These are phyloP conservation scores for Neomonachus schauinslandi DNA, from an alignment of 2,113 vertebrate species.

Conservation along the genomic window DNA sequence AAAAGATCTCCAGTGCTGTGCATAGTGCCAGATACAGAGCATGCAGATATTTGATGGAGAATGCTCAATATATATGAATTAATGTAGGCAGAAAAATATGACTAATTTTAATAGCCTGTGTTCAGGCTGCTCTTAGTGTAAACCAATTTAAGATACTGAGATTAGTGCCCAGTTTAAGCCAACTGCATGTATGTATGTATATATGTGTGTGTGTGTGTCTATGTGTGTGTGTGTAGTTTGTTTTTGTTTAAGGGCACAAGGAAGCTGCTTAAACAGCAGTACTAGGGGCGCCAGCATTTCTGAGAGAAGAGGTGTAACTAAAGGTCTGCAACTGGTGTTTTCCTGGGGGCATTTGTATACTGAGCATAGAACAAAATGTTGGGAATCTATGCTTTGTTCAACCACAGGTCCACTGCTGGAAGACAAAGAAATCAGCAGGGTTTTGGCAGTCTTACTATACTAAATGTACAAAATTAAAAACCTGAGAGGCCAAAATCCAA, in stretches of 20 bases:
- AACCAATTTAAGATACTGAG: background rate
- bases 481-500: background rate
- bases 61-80: background rate
- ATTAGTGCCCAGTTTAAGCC: background rate
- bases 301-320: background rate
- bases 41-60: background rate
- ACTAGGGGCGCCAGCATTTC: background rate
- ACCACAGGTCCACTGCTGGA: background rate
- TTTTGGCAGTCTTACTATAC: background rate
- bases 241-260: background rate
- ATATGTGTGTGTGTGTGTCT: no score
- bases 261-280: background rate
- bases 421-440: background rate
- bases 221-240: background rate
- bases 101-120: background rate
- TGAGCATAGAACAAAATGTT: background rate
- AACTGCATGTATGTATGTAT: background rate
- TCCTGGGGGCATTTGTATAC: background rate
- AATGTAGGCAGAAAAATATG: background rate
- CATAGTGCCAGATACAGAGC: background rate
- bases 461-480: background rate
- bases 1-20: background rate
- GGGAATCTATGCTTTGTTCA: constrained; percentile 14
- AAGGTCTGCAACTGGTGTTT: background rate
- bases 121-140: background rate